Evolutionary conservation across 2,113 vertebrate genomes (phyloP).

Genomic region (Charadrius vociferus): DNA sequence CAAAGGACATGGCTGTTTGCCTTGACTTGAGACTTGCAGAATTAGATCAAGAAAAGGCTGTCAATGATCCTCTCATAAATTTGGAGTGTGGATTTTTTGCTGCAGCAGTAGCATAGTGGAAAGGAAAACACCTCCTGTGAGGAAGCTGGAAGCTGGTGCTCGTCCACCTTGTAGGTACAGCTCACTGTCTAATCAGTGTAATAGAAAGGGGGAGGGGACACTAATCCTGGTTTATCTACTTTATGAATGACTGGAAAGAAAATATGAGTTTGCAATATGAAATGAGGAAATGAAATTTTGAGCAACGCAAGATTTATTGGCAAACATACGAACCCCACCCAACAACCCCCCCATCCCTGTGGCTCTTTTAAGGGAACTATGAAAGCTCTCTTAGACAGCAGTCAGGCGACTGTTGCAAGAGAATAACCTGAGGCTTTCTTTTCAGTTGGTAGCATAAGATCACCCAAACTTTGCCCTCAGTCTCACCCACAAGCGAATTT

Average conservation of each 20-base stretch:
- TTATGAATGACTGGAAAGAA: neutral
- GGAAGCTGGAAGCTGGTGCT: neutral
- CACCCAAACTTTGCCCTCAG: neutral
- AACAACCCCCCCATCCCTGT: fast-evolving
- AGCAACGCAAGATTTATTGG: neutral
- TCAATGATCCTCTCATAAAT: neutral
- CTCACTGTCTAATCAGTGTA: neutral
- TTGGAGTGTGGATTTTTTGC: neutral
- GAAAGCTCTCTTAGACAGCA: neutral
- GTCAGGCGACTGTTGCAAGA: neutral
- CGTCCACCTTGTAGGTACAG: neutral
- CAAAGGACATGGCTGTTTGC: neutral
- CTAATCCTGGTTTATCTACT: neutral
- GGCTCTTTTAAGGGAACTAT: neutral
- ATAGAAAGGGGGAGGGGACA: neutral
- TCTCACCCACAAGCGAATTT: neutral
- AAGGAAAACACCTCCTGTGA: neutral
- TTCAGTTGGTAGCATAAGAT: neutral
- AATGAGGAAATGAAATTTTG: neutral
- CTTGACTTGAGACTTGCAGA: neutral
- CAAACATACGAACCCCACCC: neutral
- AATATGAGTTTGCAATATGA: neutral
- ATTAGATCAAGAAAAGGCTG: neutral
- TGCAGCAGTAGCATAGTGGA: neutral
- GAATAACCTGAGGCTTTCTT: neutral